Conservation (phyloP, 2,888 invertebrate genomes). For the Lasioglossum oenotherae region DNA sequence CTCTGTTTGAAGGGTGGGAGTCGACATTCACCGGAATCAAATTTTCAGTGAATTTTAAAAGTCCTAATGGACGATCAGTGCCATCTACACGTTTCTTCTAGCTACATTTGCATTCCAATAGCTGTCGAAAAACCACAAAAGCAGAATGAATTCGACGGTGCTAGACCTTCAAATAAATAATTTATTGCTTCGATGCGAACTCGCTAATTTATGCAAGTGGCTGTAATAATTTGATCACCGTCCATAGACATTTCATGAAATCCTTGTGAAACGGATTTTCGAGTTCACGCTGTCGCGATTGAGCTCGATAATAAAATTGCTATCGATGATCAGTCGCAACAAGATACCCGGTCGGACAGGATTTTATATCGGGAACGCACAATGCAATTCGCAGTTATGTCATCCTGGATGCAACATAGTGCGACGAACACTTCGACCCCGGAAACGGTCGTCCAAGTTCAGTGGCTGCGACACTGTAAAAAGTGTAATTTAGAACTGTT, state of each 20-base stretch:
- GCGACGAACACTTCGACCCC: neutral
- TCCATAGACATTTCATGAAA: no score
- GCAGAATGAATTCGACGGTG: no score
- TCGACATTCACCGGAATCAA: neutral
- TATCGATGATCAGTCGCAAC: slow-evolving; percentile 31
- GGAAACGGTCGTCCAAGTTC: slow-evolving; percentile 11
- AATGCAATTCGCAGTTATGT: slow-evolving; percentile 12
- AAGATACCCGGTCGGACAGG: neutral
- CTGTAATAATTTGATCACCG: no score
- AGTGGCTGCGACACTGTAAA: slow-evolving; percentile 15
- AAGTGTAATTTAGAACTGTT: slow-evolving; percentile 30
- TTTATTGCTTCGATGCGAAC: no score
- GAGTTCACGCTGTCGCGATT: neutral
- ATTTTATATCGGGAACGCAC: neutral
- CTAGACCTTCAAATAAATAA: no score
- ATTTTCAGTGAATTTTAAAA: neutral
- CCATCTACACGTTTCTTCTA: no score
- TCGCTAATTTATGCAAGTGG: neutral
- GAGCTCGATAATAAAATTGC: neutral
- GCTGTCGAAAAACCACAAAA: no score
- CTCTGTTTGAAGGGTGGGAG: neutral
- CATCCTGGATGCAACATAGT: neutral
- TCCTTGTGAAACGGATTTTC: neutral
- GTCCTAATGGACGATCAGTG: neutral
- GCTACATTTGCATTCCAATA: no score